Evolutionary conservation across 1,140 invertebrate genomes (phyloP).

Genomic region (Drusus annulatus): DNA sequence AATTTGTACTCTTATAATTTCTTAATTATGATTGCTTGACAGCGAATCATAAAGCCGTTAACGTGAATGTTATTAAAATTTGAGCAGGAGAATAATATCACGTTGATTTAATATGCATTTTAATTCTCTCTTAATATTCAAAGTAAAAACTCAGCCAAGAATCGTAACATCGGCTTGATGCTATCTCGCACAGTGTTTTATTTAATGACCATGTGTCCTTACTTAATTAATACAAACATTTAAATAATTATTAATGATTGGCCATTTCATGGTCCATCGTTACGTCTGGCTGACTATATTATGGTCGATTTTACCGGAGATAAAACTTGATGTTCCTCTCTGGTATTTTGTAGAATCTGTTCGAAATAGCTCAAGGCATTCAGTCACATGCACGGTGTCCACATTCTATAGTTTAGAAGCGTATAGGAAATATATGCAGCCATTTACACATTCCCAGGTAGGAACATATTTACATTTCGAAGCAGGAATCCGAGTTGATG

Average conservation of each 20-base stretch:
- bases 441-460: no score
- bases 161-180: conserved; percentile 6
- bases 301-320: conserved; percentile 27
- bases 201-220: conserved; percentile 36
- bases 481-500: no score
- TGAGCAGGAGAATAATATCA: no score
- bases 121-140: no score
- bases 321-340: not conserved
- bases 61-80: no score
- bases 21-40: no score
- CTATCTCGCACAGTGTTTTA: conserved; percentile 33
- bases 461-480: no score
- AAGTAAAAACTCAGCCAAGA: no score
- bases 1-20: no score
- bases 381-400: conserved; percentile 3
- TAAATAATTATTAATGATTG: conserved; percentile 24
- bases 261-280: not conserved
- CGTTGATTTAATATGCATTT: no score
- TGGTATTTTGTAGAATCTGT: conserved; percentile 6
- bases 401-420: not conserved
- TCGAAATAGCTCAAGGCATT: conserved; percentile 7
- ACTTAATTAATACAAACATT: conserved; percentile 38
- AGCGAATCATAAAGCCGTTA: not conserved
- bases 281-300: not conserved
- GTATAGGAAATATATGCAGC: not conserved